Percentiles rank a stretch among this genome's conserved stretches.
Conservation (phyloP, 1,140 invertebrate species). For the Cydia splendana region DNA sequence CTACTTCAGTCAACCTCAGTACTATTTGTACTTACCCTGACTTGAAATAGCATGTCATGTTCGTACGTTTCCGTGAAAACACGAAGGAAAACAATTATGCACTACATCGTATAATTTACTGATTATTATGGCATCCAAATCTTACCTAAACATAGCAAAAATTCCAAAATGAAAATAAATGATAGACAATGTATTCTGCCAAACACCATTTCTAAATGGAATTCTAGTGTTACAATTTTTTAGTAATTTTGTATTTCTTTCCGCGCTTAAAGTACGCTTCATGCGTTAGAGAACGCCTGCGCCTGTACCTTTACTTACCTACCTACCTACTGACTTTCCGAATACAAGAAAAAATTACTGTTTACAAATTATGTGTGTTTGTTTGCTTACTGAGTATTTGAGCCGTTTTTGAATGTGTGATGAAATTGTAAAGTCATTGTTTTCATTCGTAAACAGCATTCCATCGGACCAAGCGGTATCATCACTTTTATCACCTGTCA, state of each 20-base stretch:
- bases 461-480: too few species aligned
- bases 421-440: too few species aligned
- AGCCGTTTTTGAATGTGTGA: not conserved
- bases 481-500: too few species aligned
- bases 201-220: not conserved
- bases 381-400: not conserved
- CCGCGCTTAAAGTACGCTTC: not conserved
- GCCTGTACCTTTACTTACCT: not conserved
- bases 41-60: too few species aligned
- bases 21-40: too few species aligned
- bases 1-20: too few species aligned
- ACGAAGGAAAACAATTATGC: too few species aligned
- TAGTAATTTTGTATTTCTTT: not conserved
- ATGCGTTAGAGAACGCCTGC: not conserved
- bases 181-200: not conserved
- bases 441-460: too few species aligned
- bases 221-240: not conserved
- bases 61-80: too few species aligned
- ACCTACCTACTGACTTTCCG: not conserved
- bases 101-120: too few species aligned
- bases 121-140: not conserved
- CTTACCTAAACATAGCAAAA: not conserved
- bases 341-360: not conserved
- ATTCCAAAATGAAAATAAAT: not conserved
- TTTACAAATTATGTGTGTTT: constrained; percentile 8